phyloP scores from a whole-genome alignment of 2,797 vertebrate species.

The Clarias pachynema region DNA sequence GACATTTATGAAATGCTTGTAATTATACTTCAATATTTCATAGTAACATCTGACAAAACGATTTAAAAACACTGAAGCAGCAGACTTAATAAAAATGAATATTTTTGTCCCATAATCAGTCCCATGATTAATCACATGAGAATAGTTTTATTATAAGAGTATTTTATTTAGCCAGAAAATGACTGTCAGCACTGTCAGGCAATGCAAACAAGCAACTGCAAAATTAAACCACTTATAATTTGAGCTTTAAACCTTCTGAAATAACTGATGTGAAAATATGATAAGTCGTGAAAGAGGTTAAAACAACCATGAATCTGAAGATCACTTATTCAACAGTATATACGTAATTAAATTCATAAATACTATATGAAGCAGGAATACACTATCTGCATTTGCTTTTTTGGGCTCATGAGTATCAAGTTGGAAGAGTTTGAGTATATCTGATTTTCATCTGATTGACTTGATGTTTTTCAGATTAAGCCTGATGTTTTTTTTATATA shows the following conservation, averaged over 20 bases:
- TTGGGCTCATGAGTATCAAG: constrained; percentile 15
- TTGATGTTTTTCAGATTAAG: background rate
- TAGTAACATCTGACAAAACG: no score
- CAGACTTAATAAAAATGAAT: no score
- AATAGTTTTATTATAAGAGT: background rate
- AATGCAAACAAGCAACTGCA: constrained; percentile 1
- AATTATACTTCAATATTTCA: no score
- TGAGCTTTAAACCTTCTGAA: constrained; percentile 44
- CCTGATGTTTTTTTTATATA: constrained; percentile 27
- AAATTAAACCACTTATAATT: constrained; percentile 51
- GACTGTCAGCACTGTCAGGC: constrained; percentile 24
- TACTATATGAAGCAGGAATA: background rate
- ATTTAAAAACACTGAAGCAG: no score
- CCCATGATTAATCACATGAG: background rate
- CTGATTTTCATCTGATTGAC: background rate
- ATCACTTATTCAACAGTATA: background rate
- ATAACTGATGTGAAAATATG: background rate
- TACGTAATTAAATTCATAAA: constrained; percentile 12
- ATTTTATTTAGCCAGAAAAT: constrained; percentile 35
- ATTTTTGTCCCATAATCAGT: no score
- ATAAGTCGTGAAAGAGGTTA: background rate
- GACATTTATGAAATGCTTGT: no score
- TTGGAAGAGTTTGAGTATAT: background rate
- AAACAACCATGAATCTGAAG: background rate
- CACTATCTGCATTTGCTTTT: constrained; percentile 5